Evolutionary conservation across 2,888 invertebrate genomes (phyloP).

Genomic region (Eupithecia subfuscata): DNA sequence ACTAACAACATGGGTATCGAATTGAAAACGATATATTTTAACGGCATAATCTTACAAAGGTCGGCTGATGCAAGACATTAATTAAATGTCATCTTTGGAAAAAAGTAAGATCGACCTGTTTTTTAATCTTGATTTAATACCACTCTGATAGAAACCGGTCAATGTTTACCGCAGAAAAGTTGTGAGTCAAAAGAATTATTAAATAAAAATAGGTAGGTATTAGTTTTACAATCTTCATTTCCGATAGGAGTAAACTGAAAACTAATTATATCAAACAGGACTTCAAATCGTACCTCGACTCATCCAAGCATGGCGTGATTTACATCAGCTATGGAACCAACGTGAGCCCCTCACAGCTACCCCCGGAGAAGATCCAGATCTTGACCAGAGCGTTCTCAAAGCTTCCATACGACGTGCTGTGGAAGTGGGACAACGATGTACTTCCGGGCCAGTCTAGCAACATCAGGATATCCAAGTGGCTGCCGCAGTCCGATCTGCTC

Average conservation of each 20-base stretch:
- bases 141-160: neutral
- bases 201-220: no score
- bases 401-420: constrained; percentile 69
- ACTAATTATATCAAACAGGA: constrained; percentile 51
- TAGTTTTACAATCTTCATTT: neutral
- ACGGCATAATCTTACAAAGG: neutral
- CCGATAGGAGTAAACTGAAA: neutral
- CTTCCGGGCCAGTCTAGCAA: constrained; percentile 59
- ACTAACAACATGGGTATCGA: neutral
- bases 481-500: constrained; percentile 70
- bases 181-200: neutral
- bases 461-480: constrained; percentile 66
- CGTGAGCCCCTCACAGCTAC: constrained; percentile 56
- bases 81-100: no score
- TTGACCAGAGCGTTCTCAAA: constrained; percentile 62
- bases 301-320: constrained; percentile 67
- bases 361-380: constrained; percentile 53
- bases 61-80: neutral
- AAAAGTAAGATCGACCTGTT: no score
- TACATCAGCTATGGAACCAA: constrained; percentile 75
- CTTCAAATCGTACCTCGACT: constrained; percentile 63
- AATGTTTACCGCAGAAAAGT: neutral
- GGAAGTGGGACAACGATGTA: constrained; percentile 68
- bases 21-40: neutral
- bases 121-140: neutral